Percentiles rank a stretch among this genome's conserved stretches.
These are phyloP conservation scores for Keiferia lycopersicella DNA, from an alignment of 2,888 invertebrate genomes.

Conservation along the genomic window DNA sequence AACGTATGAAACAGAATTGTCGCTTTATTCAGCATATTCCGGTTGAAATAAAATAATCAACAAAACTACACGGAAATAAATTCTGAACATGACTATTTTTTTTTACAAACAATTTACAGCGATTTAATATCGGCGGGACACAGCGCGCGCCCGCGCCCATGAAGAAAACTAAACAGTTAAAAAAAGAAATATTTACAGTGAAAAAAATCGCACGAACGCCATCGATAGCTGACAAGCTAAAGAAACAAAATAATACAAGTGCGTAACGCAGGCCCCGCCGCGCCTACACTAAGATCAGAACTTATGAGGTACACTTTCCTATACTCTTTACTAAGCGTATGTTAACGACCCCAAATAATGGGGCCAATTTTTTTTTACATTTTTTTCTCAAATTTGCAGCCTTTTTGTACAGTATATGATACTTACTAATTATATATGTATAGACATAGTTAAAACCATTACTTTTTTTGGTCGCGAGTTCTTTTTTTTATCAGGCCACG, in stretches of 20 bases:
- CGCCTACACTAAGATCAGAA: constrained; percentile 63
- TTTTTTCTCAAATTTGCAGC: constrained; percentile 71
- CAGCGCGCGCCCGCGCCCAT: constrained; percentile 34
- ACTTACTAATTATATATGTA: constrained; percentile 75
- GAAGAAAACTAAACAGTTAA: constrained; percentile 47
- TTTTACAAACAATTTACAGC: constrained; percentile 79
- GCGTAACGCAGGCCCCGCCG: constrained; percentile 43
- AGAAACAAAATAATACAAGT: constrained; percentile 38
- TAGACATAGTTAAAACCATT: constrained; percentile 76
- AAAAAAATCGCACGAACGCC: constrained; percentile 44
- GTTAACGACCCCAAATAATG: constrained; percentile 69
- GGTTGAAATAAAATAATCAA: constrained; percentile 76
- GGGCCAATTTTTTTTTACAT: constrained; percentile 73
- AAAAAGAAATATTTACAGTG: constrained; percentile 66
- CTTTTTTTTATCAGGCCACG: constrained; percentile 44
- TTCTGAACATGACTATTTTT: constrained; percentile 75
- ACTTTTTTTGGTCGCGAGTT: constrained; percentile 62
- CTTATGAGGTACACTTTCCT: constrained; percentile 71
- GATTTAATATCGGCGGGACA: constrained; percentile 41
- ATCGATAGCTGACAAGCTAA: constrained; percentile 49
- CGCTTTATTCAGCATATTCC: constrained; percentile 79
- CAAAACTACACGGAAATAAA: constrained; percentile 78
- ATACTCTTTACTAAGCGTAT: constrained; percentile 79
- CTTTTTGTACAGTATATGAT: constrained; percentile 79
- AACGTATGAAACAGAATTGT: constrained; percentile 70